Percentiles rank a stretch among this genome's conserved stretches.
These are phyloP conservation scores for Chrysaora quinquecirrha DNA, from an alignment of 30 jellyfish, hydroid and myxozoan genomes.

Conservation along the genomic window DNA sequence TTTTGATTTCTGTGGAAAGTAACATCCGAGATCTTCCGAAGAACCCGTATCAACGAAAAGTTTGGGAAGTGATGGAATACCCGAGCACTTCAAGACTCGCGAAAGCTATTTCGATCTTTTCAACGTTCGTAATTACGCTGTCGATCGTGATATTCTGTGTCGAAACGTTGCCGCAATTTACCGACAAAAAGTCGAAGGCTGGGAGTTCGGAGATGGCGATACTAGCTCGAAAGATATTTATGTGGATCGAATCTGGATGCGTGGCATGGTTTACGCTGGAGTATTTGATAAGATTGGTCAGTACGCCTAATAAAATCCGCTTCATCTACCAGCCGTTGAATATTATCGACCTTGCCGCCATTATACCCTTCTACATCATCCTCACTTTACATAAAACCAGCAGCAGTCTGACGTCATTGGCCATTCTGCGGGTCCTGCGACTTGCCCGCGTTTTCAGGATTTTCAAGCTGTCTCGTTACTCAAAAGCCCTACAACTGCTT, in stretches of 20 bases:
- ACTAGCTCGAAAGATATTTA: conserved; percentile 33
- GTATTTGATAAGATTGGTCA: conserved; percentile 42
- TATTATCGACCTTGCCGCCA: conserved; percentile 79
- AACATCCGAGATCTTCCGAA: conserved; percentile 35
- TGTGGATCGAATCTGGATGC: conserved; percentile 70
- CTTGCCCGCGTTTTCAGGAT: conserved; percentile 84
- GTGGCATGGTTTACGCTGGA: conserved; percentile 87
- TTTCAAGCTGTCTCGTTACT: conserved; percentile 85
- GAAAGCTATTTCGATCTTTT: conserved; percentile 51
- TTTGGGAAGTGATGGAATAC: conserved; percentile 78
- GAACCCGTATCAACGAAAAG: conserved; percentile 45
- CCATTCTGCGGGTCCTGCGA: conserved; percentile 82
- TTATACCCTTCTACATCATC: conserved; percentile 76
- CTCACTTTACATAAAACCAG: conserved; percentile 49
- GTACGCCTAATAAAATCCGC: conserved; percentile 67
- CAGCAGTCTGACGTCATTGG: conserved; percentile 68
- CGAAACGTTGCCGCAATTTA: conserved; percentile 80
- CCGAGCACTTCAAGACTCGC: conserved; percentile 73
- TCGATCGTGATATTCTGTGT: conserved; percentile 81
- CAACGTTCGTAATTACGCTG: conserved; percentile 61
- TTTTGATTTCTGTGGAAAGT: conserved; percentile 23
- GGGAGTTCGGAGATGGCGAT: conserved; percentile 56
- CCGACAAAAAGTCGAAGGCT: conserved; percentile 13
- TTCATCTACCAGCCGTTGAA: conserved; percentile 73
- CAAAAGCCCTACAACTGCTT: conserved; percentile 80